These are phyloP conservation scores for Rhabdornis inornatus DNA, from an alignment of 2,113 vertebrate genomes.

Conservation along the genomic window DNA sequence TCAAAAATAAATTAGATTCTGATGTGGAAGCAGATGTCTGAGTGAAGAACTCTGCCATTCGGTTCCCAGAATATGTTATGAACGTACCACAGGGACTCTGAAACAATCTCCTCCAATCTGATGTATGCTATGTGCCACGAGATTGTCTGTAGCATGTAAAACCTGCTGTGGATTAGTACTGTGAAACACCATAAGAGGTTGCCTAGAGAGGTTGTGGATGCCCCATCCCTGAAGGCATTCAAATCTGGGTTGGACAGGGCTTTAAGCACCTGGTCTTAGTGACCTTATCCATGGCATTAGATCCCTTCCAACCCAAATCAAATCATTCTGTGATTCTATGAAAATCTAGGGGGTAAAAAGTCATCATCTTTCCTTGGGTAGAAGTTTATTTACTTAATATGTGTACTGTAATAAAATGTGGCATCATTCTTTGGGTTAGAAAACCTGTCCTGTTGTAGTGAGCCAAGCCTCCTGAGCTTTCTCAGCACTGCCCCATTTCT, in stretches of 20 bases:
- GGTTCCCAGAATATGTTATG: neutral
- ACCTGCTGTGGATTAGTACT: neutral
- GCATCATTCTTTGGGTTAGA: accelerated
- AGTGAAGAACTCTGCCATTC: neutral
- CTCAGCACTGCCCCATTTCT: neutral
- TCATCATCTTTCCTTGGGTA: neutral
- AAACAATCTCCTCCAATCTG: neutral
- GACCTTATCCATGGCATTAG: too few species aligned
- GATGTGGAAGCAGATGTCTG: neutral
- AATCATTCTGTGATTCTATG: neutral
- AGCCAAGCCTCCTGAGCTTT: neutral
- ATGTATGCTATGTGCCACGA: neutral
- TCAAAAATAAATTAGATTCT: neutral
- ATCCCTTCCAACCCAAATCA: neutral
- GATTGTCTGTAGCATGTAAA: neutral
- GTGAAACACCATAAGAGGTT: neutral
- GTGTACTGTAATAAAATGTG: neutral
- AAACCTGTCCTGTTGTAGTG: neutral
- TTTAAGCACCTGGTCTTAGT: neutral
- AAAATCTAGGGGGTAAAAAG: neutral
- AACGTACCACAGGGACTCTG: neutral
- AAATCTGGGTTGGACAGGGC: neutral
- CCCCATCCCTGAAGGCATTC: neutral
- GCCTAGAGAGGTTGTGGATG: neutral
- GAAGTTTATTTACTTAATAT: neutral